Conservation (phyloP, 2,797 vertebrate species). For the Steatocranus sp. region DNA sequence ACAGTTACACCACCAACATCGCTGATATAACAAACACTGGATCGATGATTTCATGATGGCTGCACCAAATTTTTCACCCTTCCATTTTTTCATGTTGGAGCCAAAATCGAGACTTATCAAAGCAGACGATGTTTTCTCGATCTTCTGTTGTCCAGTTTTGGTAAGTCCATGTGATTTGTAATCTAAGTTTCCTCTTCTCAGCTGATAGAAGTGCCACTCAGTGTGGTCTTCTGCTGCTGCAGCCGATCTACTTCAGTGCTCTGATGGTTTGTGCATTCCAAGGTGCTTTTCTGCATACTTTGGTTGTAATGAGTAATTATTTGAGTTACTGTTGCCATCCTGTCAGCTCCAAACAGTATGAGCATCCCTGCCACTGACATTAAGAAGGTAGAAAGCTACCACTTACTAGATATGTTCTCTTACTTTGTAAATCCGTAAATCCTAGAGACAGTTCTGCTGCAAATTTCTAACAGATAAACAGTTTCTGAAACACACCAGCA, state of each 20-base stretch:
- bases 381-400: background rate
- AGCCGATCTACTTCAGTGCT: background rate
- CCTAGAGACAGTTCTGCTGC: background rate
- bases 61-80: background rate
- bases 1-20: background rate
- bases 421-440: rapidly evolving
- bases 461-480: background rate
- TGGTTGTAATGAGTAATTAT: background rate
- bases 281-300: background rate
- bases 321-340: background rate
- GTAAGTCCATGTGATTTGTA: background rate
- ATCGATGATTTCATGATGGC: background rate
- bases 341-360: background rate
- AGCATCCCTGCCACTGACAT: rapidly evolving
- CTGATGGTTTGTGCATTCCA: background rate
- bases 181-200: background rate
- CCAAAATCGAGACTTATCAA: background rate
- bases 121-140: background rate
- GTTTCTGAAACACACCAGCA: background rate
- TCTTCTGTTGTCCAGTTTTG: background rate
- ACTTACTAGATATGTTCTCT: background rate
- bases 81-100: background rate
- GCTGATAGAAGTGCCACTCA: background rate
- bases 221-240: background rate
- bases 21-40: rapidly evolving